Base-by-base conservation (phyloP, 2,113 vertebrate genomes). In the Engystomops pustulosus region DNA sequence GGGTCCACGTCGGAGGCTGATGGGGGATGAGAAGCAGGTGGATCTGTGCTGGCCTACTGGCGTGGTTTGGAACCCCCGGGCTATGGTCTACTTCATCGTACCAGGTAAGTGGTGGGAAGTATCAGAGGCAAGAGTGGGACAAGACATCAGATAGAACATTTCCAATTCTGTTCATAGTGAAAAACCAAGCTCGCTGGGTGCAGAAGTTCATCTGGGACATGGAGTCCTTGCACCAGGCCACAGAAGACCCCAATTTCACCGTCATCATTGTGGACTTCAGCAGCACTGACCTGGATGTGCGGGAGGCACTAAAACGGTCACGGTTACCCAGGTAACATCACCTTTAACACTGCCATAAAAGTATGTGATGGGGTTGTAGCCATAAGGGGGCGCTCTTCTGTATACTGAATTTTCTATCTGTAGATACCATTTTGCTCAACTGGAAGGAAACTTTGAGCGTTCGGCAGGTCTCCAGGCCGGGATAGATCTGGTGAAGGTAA, bases 181-280 rank as follows among this genome's bases (percentile, higher is more conserved):
- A 98, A 90, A 99, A 98, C 92, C 98, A 99, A 91, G 98, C 96
- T 0, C 96, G 96, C 0, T 99, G 98, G 98, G 96, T 99, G 3
- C 91, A 93, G 81, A 95, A 96, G 85, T 95, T 99, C 86, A 99
- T 99, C 70, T 74, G 83, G 1, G 96, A 99, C 87, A 97, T 99
- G 96, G 97, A 97, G 71, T 88, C 87, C 36, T 86, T 99, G 0
- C 91, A 92, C 81, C 90, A 20, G 79, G 79, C 88, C 85, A 97
- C 96, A 0, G 85, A 90, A 0, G 97, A 99, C 86, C 34, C 86
- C 0, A 92, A 95, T 86, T 96, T 99, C 90, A 97, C 93, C 2
- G 6, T 99, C 89, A 95, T 99, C 88, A 92, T 99, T 87, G 89
- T 91, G 0, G 98, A 99, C 91, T 99, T 94, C 41, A 94, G 90